These are phyloP conservation scores for Mohoua ochrocephala DNA, from an alignment of 2,113 vertebrate species.

Conservation along the genomic window DNA sequence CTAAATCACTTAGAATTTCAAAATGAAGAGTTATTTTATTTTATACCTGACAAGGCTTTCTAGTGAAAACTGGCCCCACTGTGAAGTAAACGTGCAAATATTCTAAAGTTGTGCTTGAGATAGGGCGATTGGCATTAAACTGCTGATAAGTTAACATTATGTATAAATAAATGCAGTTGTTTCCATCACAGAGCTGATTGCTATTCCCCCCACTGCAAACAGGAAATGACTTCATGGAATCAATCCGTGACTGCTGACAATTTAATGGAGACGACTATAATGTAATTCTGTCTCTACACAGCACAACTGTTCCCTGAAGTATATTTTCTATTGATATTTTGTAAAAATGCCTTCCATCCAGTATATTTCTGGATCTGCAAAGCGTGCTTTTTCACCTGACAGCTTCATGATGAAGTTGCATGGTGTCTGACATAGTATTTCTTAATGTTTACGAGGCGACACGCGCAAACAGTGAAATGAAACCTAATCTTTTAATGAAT, in stretches of 20 bases:
- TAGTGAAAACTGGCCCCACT: not conserved
- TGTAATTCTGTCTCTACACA: not conserved
- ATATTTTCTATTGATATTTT: constrained; percentile 18
- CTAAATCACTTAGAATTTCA: not conserved
- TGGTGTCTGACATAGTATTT: not conserved
- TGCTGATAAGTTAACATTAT: not conserved
- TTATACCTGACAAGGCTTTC: rapidly evolving
- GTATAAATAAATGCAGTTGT: not conserved
- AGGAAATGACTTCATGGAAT: constrained; percentile 34
- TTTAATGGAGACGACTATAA: not conserved
- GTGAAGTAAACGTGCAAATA: not conserved
- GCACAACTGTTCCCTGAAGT: not conserved
- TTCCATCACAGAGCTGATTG: not conserved
- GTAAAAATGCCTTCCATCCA: not conserved
- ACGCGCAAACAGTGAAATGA: not conserved
- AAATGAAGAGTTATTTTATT: not conserved
- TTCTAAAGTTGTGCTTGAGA: not conserved
- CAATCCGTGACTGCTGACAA: not conserved
- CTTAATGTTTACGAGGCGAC: not conserved
- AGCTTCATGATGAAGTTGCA: not conserved
- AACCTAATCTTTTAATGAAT: not conserved
- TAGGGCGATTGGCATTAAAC: not conserved
- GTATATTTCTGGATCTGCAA: not conserved
- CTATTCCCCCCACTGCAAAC: not conserved
- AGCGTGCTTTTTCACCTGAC: not conserved